Evolutionary conservation across 2,113 vertebrate species (phyloP), one percentile per base, ranked within the genome.

Genomic region (Todiramphus saurophagus): DNA sequence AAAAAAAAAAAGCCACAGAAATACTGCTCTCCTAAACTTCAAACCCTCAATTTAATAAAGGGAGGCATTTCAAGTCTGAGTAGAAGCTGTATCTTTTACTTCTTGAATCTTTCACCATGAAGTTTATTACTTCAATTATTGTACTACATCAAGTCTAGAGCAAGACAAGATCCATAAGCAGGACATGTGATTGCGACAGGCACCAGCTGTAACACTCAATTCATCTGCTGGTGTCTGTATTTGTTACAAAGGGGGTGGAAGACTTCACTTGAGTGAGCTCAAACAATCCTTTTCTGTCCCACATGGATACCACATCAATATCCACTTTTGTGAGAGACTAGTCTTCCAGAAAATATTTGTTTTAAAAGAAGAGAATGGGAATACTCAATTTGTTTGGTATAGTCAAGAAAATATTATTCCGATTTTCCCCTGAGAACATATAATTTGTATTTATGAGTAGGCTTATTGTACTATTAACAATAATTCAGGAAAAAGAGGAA

Each of bases 181-280:
- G 89, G 91, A 96, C 87, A 84, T 82, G 94, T 81, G 90, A 95
- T 69, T 4, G 6, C 0, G 19, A 94, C 87, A 93, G 86, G 94
- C 86, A 95, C 95, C 89, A 94, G 94, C 91, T 96, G 93, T 87
- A 96, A 73, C n/a, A 11, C 28, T 87, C 80, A 95, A 95, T 97
- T 97, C 86, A 96, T 92, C 90, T 84, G 30, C 92, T 69, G 74
- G 86, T 96, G 86, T 56, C 94, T 92, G 89, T 62, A 92, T 79
- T 94, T 84, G 95, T 89, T 89, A 95, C 86, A 94, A 95, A 95
- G 90, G 81, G 50, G 80, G 58, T 93, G 66, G 92, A 93, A 83
- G 76, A 92, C 95, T 94, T 78, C 94, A 96, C 90, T 94, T 91
- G 81, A 97, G 87, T 95, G 96, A 96, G 70, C 88, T 92, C 90